Conservation (phyloP, 2,888 invertebrate species). For the Prosopocoilus inquinatus region DNA sequence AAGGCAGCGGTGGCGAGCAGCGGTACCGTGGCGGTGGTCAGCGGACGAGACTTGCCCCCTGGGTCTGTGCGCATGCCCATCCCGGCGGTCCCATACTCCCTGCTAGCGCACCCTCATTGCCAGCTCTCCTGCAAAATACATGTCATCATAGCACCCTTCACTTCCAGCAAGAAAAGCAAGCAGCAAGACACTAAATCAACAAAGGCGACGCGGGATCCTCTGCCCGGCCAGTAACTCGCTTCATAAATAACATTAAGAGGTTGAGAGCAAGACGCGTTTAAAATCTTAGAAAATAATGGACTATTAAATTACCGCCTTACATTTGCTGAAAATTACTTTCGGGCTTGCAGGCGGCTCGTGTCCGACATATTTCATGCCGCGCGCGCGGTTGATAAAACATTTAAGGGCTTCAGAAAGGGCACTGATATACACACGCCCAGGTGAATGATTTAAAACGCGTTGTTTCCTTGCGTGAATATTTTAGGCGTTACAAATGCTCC, state of each 20-base stretch:
- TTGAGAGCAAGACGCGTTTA: slow-evolving; percentile 18
- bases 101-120: slow-evolving; percentile 77
- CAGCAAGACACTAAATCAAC: not conserved
- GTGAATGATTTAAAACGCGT: too few species aligned
- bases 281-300: slow-evolving; percentile 15
- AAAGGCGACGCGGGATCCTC: not conserved
- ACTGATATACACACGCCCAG: too few species aligned
- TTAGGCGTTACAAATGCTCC: too few species aligned
- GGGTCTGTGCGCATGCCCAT: slow-evolving; percentile 89
- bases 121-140: slow-evolving; percentile 57
- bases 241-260: slow-evolving; percentile 21
- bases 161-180: not conserved
- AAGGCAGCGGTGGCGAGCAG: slow-evolving; percentile 48
- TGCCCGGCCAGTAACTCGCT: too few species aligned
- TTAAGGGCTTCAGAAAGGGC: too few species aligned
- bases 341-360: too few species aligned
- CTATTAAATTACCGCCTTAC: slow-evolving; percentile 17
- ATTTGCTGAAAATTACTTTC: slow-evolving; percentile 16
- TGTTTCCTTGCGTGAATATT: too few species aligned
- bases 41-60: slow-evolving; percentile 66
- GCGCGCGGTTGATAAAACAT: too few species aligned
- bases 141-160: slow-evolving; percentile 4
- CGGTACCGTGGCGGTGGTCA: slow-evolving; percentile 48
- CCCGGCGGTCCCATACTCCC: slow-evolving; percentile 85
- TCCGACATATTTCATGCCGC: too few species aligned